These are phyloP conservation scores for Catalaphyllia jardinei DNA, from an alignment of 64 coral and sea anemone genomes.

Conservation along the genomic window DNA sequence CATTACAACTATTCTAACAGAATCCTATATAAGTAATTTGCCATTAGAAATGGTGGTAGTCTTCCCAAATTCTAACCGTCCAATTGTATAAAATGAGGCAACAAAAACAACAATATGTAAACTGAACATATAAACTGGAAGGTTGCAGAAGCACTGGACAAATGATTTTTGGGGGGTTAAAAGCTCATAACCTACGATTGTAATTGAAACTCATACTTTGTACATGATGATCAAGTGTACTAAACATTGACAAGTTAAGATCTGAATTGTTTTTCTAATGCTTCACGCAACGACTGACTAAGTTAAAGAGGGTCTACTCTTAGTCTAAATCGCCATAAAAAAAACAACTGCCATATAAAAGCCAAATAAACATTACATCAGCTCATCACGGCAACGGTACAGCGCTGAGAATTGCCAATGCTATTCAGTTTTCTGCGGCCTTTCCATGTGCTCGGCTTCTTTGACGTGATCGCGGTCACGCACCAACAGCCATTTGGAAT, in stretches of 20 bases:
- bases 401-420: no score
- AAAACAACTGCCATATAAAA: no score
- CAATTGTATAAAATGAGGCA: background rate
- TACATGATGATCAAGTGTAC: background rate
- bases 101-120: slow-evolving; percentile 5
- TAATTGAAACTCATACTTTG: background rate
- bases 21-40: background rate
- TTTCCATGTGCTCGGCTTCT: no score
- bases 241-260: slow-evolving; percentile 5
- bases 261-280: background rate
- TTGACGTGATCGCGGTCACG: no score
- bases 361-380: no score
- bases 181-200: background rate
- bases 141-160: slow-evolving; percentile 5
- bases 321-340: no score
- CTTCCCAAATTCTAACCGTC: background rate
- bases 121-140: slow-evolving; percentile 14
- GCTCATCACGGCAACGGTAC: no score
- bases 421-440: no score
- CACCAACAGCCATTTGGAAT: no score
- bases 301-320: background rate
- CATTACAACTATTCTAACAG: slow-evolving; percentile 1
- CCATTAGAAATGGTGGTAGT: no score
- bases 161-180: background rate
- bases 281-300: background rate